These are phyloP conservation scores for Netelia inedita DNA, from an alignment of 2,888 invertebrate genomes.

Conservation along the genomic window DNA sequence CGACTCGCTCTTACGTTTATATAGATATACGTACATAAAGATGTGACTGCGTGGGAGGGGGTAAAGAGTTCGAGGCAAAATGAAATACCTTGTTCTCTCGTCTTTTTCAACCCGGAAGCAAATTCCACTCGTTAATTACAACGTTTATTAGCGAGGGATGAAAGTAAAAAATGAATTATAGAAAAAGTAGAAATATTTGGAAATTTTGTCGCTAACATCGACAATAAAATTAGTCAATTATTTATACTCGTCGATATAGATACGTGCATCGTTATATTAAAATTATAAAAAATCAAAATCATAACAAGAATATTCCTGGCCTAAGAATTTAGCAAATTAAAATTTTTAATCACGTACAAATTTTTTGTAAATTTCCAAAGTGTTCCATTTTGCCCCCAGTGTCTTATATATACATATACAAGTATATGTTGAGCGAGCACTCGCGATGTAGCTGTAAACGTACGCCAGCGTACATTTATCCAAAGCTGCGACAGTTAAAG, in stretches of 20 bases:
- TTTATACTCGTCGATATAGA: too few species aligned
- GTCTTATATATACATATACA: neutral
- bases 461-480: constrained; percentile 38
- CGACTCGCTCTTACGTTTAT: constrained; percentile 1
- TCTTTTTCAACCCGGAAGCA: too few species aligned
- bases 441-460: constrained; percentile 40
- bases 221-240: too few species aligned
- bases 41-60: neutral
- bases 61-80: neutral
- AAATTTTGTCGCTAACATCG: too few species aligned
- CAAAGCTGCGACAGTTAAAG: constrained; percentile 37
- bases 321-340: neutral
- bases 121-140: too few species aligned
- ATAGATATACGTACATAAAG: neutral
- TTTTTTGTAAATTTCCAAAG: neutral
- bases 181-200: too few species aligned
- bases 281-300: too few species aligned
- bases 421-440: constrained; percentile 25
- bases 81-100: neutral
- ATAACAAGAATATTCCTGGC: too few species aligned
- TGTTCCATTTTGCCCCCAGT: constrained; percentile 8
- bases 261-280: too few species aligned
- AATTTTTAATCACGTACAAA: neutral
- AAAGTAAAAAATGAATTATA: too few species aligned
- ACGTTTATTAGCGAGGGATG: too few species aligned